Conservation (phyloP, 2,797 vertebrate species). For the Merluccius polli region DNA sequence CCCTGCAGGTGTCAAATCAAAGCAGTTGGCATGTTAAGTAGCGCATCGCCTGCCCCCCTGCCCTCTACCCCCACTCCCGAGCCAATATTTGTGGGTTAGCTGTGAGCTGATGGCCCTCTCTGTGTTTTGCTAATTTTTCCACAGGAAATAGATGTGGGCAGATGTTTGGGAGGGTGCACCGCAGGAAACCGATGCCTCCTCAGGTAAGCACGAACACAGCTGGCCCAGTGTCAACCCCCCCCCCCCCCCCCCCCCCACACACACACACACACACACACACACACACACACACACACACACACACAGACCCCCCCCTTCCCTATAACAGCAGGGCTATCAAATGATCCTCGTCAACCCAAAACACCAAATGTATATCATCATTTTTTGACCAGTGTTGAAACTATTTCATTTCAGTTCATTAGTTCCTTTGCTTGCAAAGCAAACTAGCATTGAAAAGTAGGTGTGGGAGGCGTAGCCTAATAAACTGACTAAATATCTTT, state of each 20-base stretch:
- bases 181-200: constrained; percentile 77
- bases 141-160: constrained; percentile 88
- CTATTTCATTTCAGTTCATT: neutral
- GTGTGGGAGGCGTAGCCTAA: too few species aligned
- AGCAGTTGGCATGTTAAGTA: constrained; percentile 62
- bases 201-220: constrained; percentile 77
- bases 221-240: constrained; percentile 32
- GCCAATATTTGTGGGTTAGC: constrained; percentile 58
- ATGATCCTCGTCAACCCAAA: constrained; percentile 13
- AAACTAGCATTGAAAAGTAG: neutral
- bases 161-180: constrained; percentile 82
- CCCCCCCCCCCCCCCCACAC: neutral
- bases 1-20: constrained; percentile 68
- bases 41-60: constrained; percentile 26
- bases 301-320: constrained; percentile 20
- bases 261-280: too few species aligned
- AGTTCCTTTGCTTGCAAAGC: neutral
- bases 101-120: constrained; percentile 62
- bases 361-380: constrained; percentile 41
- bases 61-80: neutral
- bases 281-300: neutral
- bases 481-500: neutral
- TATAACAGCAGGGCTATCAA: constrained; percentile 52
- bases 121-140: constrained; percentile 83
- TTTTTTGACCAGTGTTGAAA: neutral